Base-by-base conservation (phyloP, 1,140 invertebrate genomes). In the Drosophila busckii region DNA sequence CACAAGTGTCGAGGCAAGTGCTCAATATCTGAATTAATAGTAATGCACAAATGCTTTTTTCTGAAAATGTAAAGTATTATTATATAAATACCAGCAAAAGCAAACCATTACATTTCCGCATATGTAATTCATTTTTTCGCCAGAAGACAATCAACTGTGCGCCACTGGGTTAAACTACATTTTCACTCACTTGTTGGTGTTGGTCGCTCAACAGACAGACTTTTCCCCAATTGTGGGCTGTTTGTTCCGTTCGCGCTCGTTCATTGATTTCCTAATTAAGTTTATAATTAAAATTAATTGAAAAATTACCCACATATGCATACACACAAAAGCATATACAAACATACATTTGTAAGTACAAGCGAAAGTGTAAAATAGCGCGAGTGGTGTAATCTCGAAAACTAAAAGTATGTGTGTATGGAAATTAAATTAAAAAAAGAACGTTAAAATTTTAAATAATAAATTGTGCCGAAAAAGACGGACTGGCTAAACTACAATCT, bases 281-380 rank as follows among this genome's bases (percentile, higher is more conserved):
- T 86, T 86, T 86, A 86, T 86, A 86, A 86, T 86, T 86, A 86
- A 86, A 86, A 86, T 86, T 85, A 86, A 86, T 86, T 86, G 84
- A 86, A 86, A 86, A 86, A 86, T 86, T 86, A 86, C 78, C 73
- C 58, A 48, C 73, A 69, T 42, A 42, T 28, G 38, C 16, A 50
- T 23, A 10, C 63, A 66, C 49, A 35, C 48, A 49, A 25, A 49
- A 15, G 26, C 16, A 31, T 40, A 29, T 25, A 37, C 23, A 45
- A 22, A 2, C 17, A 34, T 35, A 8, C 22, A 7, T 28, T 40
- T 28, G 16, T 40, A 45, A 31, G 38, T 45, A 37, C 31, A 29
- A 25, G 56, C 50, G 34, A 22, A 49, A 22, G 66, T 83, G 60
- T 82, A 67, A 70, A 82, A 58, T 75, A 59, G 46, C 28, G 58